Evolutionary conservation across 1,140 invertebrate genomes (phyloP).

Genomic region (Diprion similis): DNA sequence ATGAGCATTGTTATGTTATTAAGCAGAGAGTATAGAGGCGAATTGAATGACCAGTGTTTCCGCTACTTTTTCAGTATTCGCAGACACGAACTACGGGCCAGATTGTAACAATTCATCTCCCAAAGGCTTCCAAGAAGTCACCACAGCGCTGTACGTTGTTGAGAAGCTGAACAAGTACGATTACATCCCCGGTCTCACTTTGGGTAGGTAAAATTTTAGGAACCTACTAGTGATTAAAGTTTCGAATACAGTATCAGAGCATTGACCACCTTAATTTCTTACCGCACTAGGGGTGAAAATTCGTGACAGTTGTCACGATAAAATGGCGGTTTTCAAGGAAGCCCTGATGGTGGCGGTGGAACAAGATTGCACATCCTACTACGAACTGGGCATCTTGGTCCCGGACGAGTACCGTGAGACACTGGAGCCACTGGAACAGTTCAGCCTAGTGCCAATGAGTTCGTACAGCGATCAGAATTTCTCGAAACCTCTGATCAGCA

Average conservation of each 20-base stretch:
- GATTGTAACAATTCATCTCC: slow-evolving; percentile 54
- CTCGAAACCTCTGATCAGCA: slow-evolving; percentile 40
- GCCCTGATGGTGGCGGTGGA: slow-evolving; percentile 40
- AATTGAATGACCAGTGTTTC: slow-evolving; percentile 9
- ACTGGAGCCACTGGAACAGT: slow-evolving; percentile 45
- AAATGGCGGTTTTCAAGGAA: slow-evolving; percentile 47
- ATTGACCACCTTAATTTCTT: slow-evolving; percentile 3
- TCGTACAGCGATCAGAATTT: slow-evolving; percentile 45
- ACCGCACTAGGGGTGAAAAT: slow-evolving; percentile 43
- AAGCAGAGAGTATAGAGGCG: neutral
- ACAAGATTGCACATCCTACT: slow-evolving; percentile 45
- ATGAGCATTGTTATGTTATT: too few relatives aligned
- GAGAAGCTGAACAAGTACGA: slow-evolving; percentile 54
- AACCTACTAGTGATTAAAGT: neutral
- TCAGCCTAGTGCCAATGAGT: slow-evolving; percentile 42
- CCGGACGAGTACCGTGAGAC: slow-evolving; percentile 37
- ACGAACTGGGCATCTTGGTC: slow-evolving; percentile 49
- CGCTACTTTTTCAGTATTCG: slow-evolving; percentile 48
- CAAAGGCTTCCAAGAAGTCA: slow-evolving; percentile 53
- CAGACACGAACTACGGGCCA: slow-evolving; percentile 54
- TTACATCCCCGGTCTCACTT: slow-evolving; percentile 49
- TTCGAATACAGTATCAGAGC: neutral
- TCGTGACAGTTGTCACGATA: slow-evolving; percentile 53
- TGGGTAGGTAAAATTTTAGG: slow-evolving; percentile 24
- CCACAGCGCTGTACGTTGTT: slow-evolving; percentile 51